A percentile compares a stretch with the other conserved stretches of the same genome.
phyloP scores from a whole-genome alignment of 2,797 vertebrate species.

The Chiloscyllium punctatum region DNA sequence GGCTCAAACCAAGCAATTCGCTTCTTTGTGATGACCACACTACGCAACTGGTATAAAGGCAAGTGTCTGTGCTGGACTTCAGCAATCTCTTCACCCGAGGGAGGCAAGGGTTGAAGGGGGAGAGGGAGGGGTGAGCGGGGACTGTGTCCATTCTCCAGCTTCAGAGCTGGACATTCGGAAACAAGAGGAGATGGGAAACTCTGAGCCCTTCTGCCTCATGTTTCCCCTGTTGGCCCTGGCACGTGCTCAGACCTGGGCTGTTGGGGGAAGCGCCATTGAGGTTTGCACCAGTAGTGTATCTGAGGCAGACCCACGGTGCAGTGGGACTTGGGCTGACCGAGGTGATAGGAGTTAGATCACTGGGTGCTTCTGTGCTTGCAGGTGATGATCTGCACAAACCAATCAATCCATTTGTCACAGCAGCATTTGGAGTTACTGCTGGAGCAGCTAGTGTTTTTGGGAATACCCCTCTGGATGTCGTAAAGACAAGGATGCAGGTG shows the following conservation, averaged over 20 bases:
- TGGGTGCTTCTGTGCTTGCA: slow-evolving; percentile 41
- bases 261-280: not conserved
- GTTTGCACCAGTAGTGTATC: not conserved
- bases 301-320: not conserved
- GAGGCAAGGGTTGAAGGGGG: not conserved
- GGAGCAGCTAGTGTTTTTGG: slow-evolving; percentile 75
- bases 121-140: not conserved
- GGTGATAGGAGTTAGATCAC: not conserved
- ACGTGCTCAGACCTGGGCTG: not conserved
- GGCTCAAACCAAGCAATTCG: slow-evolving; percentile 73
- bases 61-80: not conserved
- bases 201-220: not conserved
- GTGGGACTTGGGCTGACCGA: too few species aligned
- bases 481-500: slow-evolving; percentile 81
- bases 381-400: slow-evolving; percentile 62
- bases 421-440: slow-evolving; percentile 66
- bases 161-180: too few species aligned
- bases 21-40: slow-evolving; percentile 71
- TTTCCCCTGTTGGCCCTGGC: not conserved
- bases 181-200: not conserved
- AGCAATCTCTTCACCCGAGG: not conserved
- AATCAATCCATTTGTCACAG: slow-evolving; percentile 70
- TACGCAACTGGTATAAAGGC: slow-evolving; percentile 79
- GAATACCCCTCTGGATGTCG: slow-evolving; percentile 73
- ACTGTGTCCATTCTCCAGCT: not conserved